These are phyloP conservation scores for Octodonta nipae DNA, from an alignment of 2,888 invertebrate species.

Conservation along the genomic window DNA sequence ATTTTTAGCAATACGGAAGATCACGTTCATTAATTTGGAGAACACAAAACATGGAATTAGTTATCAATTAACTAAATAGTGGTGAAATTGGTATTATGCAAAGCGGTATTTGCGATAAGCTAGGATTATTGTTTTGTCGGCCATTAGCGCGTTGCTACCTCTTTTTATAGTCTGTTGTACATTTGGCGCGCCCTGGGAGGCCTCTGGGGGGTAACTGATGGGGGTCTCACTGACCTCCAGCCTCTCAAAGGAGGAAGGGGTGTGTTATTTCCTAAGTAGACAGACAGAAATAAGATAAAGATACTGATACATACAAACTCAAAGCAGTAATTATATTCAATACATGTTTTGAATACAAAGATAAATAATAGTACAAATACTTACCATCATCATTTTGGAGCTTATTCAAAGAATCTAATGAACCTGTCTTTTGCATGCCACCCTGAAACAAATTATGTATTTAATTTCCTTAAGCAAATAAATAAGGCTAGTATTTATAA, in stretches of 20 bases:
- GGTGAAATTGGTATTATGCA: too few relatives aligned
- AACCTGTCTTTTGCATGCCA: conserved; percentile 28
- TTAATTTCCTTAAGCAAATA: background rate
- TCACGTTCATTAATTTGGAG: too few relatives aligned
- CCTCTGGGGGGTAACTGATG: conserved; percentile 41
- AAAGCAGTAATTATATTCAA: background rate
- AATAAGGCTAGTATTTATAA: conserved; percentile 1
- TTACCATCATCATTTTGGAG: conserved; percentile 30
- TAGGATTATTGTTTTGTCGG: background rate
- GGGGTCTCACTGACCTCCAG: conserved; percentile 47
- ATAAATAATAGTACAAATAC: conserved; percentile 10
- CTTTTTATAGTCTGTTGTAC: conserved; percentile 31
- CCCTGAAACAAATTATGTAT: conserved; percentile 26
- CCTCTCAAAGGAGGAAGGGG: conserved; percentile 32
- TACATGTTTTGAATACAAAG: background rate
- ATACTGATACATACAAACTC: background rate
- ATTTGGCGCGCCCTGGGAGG: conserved; percentile 43
- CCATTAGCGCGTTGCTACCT: conserved; percentile 22
- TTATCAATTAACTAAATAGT: too few relatives aligned
- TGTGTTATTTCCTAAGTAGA: conserved; percentile 26
- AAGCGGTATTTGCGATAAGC: too few relatives aligned
- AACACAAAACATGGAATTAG: too few relatives aligned
- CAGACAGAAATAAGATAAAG: too few relatives aligned
- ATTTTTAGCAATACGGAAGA: too few relatives aligned
- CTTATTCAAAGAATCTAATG: conserved; percentile 32